Evolutionary conservation across 2,888 invertebrate species (phyloP).

Genomic region (Therioaphis trifolii): DNA sequence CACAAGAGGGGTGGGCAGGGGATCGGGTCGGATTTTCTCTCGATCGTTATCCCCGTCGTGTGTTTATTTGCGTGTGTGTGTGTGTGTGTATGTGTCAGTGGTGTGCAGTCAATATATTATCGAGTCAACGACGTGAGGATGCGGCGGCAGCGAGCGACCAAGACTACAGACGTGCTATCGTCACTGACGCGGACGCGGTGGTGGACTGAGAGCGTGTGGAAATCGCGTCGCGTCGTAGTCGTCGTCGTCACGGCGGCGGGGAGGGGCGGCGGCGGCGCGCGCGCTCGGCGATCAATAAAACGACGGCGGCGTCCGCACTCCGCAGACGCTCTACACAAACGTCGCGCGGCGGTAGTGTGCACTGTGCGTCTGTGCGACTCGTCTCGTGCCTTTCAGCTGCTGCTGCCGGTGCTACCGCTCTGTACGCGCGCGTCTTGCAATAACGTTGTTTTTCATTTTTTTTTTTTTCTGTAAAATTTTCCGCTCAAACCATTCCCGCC

Average conservation of each 20-base stretch:
- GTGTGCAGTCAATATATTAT: no score
- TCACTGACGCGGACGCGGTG: slow-evolving; percentile 8
- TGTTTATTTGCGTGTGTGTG: no score
- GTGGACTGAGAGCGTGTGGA: slow-evolving; percentile 27
- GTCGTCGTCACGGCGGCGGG: background rate
- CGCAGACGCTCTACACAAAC: no score
- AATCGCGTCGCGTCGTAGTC: slow-evolving; percentile 14
- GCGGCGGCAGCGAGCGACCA: background rate
- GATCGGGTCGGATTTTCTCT: background rate
- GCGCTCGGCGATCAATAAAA: slow-evolving; percentile 56
- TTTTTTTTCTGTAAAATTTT: background rate
- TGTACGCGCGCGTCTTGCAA: background rate
- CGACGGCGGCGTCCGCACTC: background rate
- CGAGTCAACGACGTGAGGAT: no score
- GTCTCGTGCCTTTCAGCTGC: background rate
- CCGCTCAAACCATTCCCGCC: slow-evolving; percentile 29
- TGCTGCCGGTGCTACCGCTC: no score
- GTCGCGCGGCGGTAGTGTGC: background rate
- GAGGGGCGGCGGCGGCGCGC: background rate
- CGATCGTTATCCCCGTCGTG: background rate
- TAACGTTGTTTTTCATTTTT: slow-evolving; percentile 19
- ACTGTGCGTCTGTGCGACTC: background rate
- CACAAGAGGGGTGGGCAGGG: background rate
- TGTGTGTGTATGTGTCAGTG: no score
- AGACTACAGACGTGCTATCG: background rate